Evolutionary conservation across 2,888 invertebrate genomes (phyloP), one percentile per base, ranked within the genome.

Genomic region (Cosmia pyralina): DNA sequence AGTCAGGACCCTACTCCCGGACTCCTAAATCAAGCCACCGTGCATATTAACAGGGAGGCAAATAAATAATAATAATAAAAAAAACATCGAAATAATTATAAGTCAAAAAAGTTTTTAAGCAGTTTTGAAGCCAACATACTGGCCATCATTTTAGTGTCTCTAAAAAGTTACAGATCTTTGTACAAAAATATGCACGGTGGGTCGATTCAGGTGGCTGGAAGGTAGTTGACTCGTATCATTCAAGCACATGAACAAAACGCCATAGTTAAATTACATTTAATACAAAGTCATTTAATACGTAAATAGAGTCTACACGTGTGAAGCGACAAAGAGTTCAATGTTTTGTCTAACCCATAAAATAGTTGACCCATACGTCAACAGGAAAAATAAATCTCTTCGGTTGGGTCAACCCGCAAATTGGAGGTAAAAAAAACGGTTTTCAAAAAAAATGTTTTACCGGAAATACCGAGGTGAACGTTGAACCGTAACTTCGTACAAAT

Each of bases 391-490:
- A 75, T 82, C 69, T 58, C 64, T 55, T 64, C 38, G 67, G 66
- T 66, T 44, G 68, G 63, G 68, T 74, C 75, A 79, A 68, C 72
- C 41, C 55, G 67, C 63, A 82, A 83, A 82, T 74, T 59, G 64
- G 69, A 64, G 71, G 70, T 38, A 69, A 65, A 71, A 79, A 78
- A 77, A 75, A 50, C 22, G 59, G 44, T 65, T 83, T 80, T 34
- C 22, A 83, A 73, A 76, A 83, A 78, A 77, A 82, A 63, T 60
- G 72, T 82, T 79, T 80, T 57, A 66, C 59, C 70, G 70, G 76
- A 83, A 86, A 79, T 72, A 72, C 65, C 68, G 78, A 83, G 63
- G 70, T 73, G 65, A 70, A 76, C 68, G 52, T 75, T 73, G 78
- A 79, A 71, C 64, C 71, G 71, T 82, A 72, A 82, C 52, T 65